Conservation (phyloP, 2,888 invertebrate species). For the Lasioglossum villosulum region DNA sequence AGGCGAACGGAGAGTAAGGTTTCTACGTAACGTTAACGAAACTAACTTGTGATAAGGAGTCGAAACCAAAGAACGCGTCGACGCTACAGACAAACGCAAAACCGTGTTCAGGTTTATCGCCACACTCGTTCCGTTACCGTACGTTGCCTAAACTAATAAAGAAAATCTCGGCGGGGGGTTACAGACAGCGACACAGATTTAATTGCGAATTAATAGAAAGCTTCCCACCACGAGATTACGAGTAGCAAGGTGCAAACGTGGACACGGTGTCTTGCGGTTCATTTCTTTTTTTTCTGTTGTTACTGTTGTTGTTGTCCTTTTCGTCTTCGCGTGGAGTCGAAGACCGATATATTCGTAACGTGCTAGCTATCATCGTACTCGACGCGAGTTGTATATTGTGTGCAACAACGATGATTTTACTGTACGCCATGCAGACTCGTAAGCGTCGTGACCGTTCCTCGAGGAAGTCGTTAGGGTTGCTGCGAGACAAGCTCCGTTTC, state of each 20-base stretch:
- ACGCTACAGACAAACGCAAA: conserved; percentile 66
- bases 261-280: conserved; percentile 49
- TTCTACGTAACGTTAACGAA: conserved; percentile 63
- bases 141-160: neutral
- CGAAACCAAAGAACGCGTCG: conserved; percentile 78
- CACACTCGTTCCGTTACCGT: neutral
- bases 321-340: conserved; percentile 57
- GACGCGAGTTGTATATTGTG: conserved; percentile 57
- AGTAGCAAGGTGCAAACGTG: neutral
- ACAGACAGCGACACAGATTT: neutral
- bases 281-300: conserved; percentile 40
- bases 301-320: conserved; percentile 49
- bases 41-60: conserved; percentile 81
- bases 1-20: conserved; percentile 13
- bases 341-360: conserved; percentile 58
- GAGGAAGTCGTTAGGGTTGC: conserved; percentile 2
- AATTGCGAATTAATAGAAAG: neutral
- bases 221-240: neutral
- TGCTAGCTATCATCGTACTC: conserved; percentile 55
- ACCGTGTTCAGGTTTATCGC: neutral
- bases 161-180: neutral
- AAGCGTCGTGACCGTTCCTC: conserved; percentile 29
- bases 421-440: conserved; percentile 49
- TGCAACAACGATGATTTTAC: conserved; percentile 61
- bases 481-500: neutral